Evolutionary conservation across 2,797 vertebrate species (phyloP).

Genomic region (Pampus argenteus): DNA sequence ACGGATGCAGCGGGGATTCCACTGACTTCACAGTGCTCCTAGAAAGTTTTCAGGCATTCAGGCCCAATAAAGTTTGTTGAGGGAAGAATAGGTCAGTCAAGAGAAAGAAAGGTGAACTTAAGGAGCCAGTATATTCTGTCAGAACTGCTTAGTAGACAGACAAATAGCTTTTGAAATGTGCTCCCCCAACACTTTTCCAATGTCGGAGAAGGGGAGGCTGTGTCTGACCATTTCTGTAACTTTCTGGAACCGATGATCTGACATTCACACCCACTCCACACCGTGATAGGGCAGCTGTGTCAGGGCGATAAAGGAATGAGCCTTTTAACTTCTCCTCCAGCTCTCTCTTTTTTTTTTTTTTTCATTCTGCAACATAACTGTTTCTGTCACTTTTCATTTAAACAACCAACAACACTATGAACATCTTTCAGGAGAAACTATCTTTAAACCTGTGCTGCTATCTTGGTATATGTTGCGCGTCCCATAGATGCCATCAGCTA

Average conservation of each 20-base stretch:
- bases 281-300: neutral
- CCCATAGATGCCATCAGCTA: too few relatives aligned
- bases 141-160: too few relatives aligned
- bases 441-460: too few relatives aligned
- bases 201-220: neutral
- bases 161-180: neutral
- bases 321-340: neutral
- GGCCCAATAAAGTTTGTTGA: neutral
- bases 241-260: neutral
- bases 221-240: neutral
- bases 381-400: too few relatives aligned
- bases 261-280: neutral
- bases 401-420: too few relatives aligned
- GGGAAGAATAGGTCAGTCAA: neutral
- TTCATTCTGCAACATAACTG: too few relatives aligned
- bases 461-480: too few relatives aligned
- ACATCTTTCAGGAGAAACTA: too few relatives aligned
- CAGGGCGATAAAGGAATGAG: neutral
- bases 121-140: too few relatives aligned
- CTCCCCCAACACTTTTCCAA: neutral
- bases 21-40: slow-evolving; percentile 8
- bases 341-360: too few relatives aligned
- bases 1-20: neutral
- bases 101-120: neutral
- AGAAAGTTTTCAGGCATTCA: slow-evolving; percentile 4